phyloP scores from a whole-genome alignment of 2,797 vertebrate genomes.

The Xiphophorus birchmanni region DNA sequence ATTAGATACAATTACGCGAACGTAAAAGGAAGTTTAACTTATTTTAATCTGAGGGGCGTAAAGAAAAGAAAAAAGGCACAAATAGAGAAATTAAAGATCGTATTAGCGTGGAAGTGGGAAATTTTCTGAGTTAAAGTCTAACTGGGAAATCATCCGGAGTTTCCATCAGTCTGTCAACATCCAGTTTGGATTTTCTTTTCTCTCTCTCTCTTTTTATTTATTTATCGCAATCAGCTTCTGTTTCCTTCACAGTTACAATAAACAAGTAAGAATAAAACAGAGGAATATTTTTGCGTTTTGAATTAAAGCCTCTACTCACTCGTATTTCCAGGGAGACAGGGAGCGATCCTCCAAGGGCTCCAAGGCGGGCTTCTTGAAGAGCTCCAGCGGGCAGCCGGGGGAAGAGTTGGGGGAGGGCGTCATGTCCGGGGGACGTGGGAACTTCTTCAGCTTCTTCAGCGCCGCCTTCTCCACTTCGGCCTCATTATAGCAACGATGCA shows the following conservation, averaged over 20 bases:
- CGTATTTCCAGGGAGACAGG: conserved; percentile 87
- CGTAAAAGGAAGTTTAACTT: not conserved
- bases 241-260: not conserved
- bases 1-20: not conserved
- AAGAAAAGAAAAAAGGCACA: not conserved
- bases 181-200: not conserved
- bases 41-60: not conserved
- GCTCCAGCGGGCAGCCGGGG: conserved; percentile 42
- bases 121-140: conserved; percentile 1
- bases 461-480: conserved; percentile 1
- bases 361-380: not conserved
- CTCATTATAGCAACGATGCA: conserved; percentile 34
- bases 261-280: not conserved
- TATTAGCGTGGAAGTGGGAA: not conserved
- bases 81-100: not conserved
- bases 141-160: conserved; percentile 1
- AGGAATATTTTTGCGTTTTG: not conserved
- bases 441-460: conserved; percentile 15
- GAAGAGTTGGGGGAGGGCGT: accelerated
- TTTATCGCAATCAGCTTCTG: not conserved
- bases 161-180: not conserved
- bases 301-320: conserved; percentile 68
- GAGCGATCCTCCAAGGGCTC: conserved; percentile 66
- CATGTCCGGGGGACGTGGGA: not conserved
- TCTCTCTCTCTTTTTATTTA: not conserved